A percentile compares a stretch with the other conserved stretches of the same genome.
phyloP scores from a whole-genome alignment of 2,797 vertebrate species.

The Threskiornis aethiopicus region DNA sequence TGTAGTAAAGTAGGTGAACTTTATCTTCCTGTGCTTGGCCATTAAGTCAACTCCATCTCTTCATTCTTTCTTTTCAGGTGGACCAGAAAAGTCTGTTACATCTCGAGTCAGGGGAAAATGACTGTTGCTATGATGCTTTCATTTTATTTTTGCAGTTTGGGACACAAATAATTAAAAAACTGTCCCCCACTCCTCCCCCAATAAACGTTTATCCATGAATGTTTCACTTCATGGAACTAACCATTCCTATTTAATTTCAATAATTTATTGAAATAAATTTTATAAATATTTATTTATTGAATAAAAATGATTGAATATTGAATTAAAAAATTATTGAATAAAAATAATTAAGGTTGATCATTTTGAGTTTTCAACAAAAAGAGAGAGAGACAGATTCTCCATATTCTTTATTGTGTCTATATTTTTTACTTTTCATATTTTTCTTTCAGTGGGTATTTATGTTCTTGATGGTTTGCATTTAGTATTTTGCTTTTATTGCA shows the following conservation, averaged over 20 bases:
- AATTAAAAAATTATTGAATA: not conserved
- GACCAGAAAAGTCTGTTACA: not conserved
- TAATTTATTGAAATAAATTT: not conserved
- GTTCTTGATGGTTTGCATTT: not conserved
- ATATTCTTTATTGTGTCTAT: not conserved
- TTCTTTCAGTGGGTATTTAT: not conserved
- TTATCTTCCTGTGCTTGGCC: not conserved
- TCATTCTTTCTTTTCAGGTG: not conserved
- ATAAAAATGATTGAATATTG: not conserved
- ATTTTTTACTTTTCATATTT: not conserved
- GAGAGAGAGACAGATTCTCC: not conserved
- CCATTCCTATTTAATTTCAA: not conserved
- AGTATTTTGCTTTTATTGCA: not conserved
- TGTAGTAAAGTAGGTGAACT: not conserved
- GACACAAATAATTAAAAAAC: not conserved
- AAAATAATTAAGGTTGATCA: not conserved
- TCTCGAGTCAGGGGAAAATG: not conserved
- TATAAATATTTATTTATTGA: not conserved
- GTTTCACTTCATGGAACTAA: not conserved
- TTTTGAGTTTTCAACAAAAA: not conserved
- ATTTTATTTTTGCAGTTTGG: not conserved
- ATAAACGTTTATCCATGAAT: not conserved
- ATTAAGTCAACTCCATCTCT: not conserved
- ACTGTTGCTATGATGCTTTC: not conserved
- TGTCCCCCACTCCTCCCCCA: no score